Evolutionary conservation across 2,888 invertebrate genomes (phyloP), one percentile per base, ranked within the genome.

Genomic region (Caenorhabditis plicata): DNA sequence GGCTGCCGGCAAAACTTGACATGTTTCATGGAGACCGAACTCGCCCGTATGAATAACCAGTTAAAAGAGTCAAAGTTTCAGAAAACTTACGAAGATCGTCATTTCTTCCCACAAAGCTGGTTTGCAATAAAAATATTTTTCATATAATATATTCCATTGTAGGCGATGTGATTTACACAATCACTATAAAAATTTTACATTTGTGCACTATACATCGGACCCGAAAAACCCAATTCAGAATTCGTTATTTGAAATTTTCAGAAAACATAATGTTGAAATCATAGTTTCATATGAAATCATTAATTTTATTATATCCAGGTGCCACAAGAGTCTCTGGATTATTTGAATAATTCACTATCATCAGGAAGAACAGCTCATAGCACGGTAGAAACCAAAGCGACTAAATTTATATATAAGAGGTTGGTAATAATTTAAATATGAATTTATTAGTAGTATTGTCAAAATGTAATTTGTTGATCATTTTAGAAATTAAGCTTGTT

Each of bases 101-200:
- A 73, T 33, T 66, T 73, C 36, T 73, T 67, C 47, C 73, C 73
- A n/a, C 73, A 73, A 26, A 71, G 55, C 44, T 73, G 73, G 72
- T 71, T 31, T 4, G 13, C 33, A n/a, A 33, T 17, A 11, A 43
- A 19, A 43, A 2, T 22, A 26, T 26, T 15, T 1, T 31, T 32
- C 31, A 40, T 19, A 22, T 39, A 39, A 11, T 27, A 13, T 39
- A 25, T 8, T 35, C 8, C 35, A 17, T 45, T 53, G n/a, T 38
- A 52, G 58, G 61, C 61, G 61, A 3, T 61, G 61, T 41, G 36
- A 61, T 27, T 51, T 61, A 13, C 39, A 47, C 20, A 26, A 51
- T 8, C 47, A 51, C 42, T 51, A 55, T 25, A 15, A 31, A 9
- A 51, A 61, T 17, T 55, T 55, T 45, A 61, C 50, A 13, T 61